These are phyloP conservation scores for Muscicapa adusta DNA, from an alignment of 2,113 vertebrate species.

Conservation along the genomic window DNA sequence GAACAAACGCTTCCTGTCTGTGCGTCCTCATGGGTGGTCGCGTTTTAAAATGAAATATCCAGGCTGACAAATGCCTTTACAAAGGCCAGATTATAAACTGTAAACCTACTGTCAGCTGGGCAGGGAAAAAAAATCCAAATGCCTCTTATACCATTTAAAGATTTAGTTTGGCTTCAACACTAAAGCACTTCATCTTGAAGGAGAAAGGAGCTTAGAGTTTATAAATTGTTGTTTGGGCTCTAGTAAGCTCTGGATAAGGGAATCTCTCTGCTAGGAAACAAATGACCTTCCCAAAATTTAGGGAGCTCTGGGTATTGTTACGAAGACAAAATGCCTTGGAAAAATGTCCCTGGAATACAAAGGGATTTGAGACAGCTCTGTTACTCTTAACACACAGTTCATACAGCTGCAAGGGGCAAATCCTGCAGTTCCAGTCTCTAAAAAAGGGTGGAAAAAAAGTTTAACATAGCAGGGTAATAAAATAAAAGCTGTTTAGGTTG, in stretches of 20 bases:
- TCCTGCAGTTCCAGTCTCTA: not conserved
- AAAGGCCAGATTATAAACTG: slow-evolving; percentile 91
- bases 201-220: slow-evolving; percentile 58
- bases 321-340: slow-evolving; percentile 41
- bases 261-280: slow-evolving; percentile 65
- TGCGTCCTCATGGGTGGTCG: slow-evolving; percentile 89
- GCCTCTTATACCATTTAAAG: slow-evolving; percentile 75
- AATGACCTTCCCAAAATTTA: slow-evolving; percentile 60
- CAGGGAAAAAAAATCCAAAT: slow-evolving; percentile 69
- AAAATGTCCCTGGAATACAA: slow-evolving; percentile 36
- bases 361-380: slow-evolving; percentile 10
- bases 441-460: slow-evolving; percentile 16
- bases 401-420: slow-evolving; percentile 43
- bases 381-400: slow-evolving; percentile 27
- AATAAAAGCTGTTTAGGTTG: not conserved
- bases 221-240: slow-evolving; percentile 62
- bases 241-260: slow-evolving; percentile 59
- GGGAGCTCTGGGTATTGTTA: slow-evolving; percentile 66
- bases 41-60: slow-evolving; percentile 81
- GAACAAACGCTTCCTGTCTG: slow-evolving; percentile 79
- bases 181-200: slow-evolving; percentile 58
- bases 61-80: slow-evolving; percentile 90
- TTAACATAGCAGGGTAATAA: slow-evolving; percentile 25
- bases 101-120: slow-evolving; percentile 88
- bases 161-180: slow-evolving; percentile 66